Conservation (phyloP, 2,113 vertebrate genomes). For the Menidia beryllina region DNA sequence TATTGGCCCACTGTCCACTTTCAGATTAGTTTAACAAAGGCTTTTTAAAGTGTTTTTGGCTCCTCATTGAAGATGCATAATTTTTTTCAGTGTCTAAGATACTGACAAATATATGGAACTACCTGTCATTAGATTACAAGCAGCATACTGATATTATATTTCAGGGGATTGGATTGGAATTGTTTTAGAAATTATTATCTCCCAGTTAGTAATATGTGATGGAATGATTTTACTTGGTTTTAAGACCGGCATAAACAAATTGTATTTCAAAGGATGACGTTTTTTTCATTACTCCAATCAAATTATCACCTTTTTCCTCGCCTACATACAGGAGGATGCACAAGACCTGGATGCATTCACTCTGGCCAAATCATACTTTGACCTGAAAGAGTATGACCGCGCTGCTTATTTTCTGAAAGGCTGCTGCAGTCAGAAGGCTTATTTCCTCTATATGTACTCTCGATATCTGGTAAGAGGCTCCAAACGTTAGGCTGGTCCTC, state of each 20-base stretch:
- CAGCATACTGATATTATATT: too few relatives aligned
- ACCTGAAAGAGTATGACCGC: conserved; percentile 97
- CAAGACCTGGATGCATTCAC: conserved; percentile 95
- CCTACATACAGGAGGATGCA: conserved; percentile 88
- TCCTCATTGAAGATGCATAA: background rate
- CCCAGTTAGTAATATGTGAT: too few relatives aligned
- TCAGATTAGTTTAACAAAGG: background rate
- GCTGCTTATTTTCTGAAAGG: conserved; percentile 94
- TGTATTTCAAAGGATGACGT: too few relatives aligned
- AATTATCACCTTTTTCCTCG: too few relatives aligned
- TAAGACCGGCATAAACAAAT: too few relatives aligned
- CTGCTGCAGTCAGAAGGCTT: conserved; percentile 96
- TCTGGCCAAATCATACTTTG: conserved; percentile 96
- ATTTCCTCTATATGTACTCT: conserved; percentile 99
- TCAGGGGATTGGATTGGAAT: too few relatives aligned
- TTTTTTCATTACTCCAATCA: too few relatives aligned
- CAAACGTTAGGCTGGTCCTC: background rate
- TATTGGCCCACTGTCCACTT: background rate
- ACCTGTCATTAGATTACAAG: too few relatives aligned
- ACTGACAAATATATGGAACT: background rate
- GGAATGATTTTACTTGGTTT: too few relatives aligned
- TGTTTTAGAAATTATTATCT: too few relatives aligned
- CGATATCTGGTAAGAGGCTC: conserved; percentile 92
- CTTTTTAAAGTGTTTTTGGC: background rate
- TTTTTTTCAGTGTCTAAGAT: background rate